phyloP scores from a whole-genome alignment of 1,140 invertebrate species.

The Drosophila sechellia region DNA sequence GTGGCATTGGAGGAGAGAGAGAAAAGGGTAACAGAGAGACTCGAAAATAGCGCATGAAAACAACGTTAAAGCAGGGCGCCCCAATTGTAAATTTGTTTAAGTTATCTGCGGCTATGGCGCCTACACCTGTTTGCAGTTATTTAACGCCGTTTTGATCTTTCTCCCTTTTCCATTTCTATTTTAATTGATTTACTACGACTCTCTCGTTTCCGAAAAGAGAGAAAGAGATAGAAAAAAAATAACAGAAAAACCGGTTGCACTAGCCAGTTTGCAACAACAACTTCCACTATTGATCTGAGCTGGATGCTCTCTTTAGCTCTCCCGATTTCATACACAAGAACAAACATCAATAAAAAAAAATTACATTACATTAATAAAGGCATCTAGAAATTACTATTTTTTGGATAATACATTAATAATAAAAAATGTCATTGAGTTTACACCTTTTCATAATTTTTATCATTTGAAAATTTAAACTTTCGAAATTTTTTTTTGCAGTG shows the following conservation, averaged over 20 bases:
- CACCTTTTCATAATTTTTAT: no score
- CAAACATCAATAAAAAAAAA: neutral
- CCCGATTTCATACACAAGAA: slow-evolving; percentile 4
- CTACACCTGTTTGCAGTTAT: slow-evolving; percentile 76
- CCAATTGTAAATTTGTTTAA: slow-evolving; percentile 50
- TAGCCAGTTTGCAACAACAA: slow-evolving; percentile 15
- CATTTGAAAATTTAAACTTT: no score
- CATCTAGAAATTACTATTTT: no score
- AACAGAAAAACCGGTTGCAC: slow-evolving; percentile 40
- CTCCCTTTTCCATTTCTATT: slow-evolving; percentile 48
- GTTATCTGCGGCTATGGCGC: slow-evolving; percentile 36
- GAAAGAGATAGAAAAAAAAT: slow-evolving; percentile 1
- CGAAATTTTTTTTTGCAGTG: neutral
- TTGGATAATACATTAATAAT: no score
- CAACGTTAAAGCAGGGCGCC: slow-evolving; percentile 8
- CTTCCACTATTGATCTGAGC: slow-evolving; percentile 37
- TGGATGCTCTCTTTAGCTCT: slow-evolving; percentile 32
- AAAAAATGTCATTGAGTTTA: no score
- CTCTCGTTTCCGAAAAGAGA: slow-evolving; percentile 59
- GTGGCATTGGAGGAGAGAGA: neutral
- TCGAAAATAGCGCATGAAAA: slow-evolving; percentile 26
- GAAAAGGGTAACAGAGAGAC: slow-evolving; percentile 9
- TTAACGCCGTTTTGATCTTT: slow-evolving; percentile 53
- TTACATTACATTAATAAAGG: neutral
- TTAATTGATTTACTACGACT: slow-evolving; percentile 57